Conservation (phyloP, 1,140 invertebrate genomes). For the Saccostrea echinata region DNA sequence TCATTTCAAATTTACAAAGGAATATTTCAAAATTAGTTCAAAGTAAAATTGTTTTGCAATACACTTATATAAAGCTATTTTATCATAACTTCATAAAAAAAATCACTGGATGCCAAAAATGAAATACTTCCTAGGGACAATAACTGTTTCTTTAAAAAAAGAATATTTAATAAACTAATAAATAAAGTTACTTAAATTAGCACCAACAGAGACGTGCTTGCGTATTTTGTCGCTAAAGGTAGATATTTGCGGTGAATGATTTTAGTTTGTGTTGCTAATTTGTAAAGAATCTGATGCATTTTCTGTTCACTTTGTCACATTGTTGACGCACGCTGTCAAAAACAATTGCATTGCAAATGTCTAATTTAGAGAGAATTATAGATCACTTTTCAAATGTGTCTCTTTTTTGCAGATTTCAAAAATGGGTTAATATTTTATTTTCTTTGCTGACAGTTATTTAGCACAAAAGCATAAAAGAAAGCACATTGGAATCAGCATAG, state of each 20-base stretch:
- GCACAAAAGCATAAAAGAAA: too few species aligned
- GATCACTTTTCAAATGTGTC: not conserved
- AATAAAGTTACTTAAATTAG: constrained; percentile 22
- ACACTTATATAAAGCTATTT: too few species aligned
- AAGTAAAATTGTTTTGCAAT: not conserved
- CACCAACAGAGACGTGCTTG: not conserved
- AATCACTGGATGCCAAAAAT: not conserved
- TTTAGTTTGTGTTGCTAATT: not conserved
- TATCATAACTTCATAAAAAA: not conserved
- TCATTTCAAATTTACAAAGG: not conserved
- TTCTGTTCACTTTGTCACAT: not conserved
- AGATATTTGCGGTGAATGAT: not conserved
- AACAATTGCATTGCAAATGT: constrained; percentile 1
- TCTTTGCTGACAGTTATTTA: too few species aligned
- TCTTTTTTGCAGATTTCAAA: not conserved
- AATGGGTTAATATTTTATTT: not conserved
- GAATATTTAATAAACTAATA: constrained; percentile 19
- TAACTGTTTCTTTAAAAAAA: constrained; percentile 11
- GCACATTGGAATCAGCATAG: too few species aligned
- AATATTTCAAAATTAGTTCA: not conserved
- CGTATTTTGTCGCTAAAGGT: not conserved
- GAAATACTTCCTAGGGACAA: not conserved
- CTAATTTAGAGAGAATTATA: not conserved
- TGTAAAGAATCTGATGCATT: constrained; percentile 17
- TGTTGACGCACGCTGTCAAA: constrained; percentile 14